Conservation (phyloP, 2,113 vertebrate genomes). For the Himantopus leucocephalus region DNA sequence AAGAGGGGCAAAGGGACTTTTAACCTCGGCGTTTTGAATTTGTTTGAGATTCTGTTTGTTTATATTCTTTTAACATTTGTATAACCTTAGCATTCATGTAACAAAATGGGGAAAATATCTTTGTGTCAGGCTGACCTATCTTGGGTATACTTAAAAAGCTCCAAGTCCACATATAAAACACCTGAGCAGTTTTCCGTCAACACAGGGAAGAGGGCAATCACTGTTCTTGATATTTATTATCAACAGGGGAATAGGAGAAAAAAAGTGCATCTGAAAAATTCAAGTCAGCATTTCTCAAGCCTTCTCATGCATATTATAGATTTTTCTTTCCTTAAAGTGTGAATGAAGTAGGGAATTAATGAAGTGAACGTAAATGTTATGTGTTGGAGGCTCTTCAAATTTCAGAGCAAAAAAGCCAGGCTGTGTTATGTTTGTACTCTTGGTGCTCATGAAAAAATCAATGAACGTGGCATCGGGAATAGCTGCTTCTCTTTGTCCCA, state of each 20-base stretch:
- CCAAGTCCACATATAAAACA: not conserved
- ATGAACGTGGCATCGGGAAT: not conserved
- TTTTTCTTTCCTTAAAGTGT: not conserved
- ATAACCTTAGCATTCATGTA: not conserved
- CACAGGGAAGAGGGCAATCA: not conserved
- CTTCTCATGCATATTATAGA: not conserved
- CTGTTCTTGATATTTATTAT: not conserved
- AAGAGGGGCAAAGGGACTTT: not conserved
- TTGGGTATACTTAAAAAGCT: not conserved
- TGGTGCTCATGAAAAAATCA: not conserved
- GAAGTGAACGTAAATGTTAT: not conserved
- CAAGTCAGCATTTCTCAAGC: not conserved
- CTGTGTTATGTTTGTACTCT: not conserved
- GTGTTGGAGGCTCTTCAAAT: not conserved
- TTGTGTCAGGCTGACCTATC: not conserved
- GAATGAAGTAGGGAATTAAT: not conserved
- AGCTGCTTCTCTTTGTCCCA: not conserved
- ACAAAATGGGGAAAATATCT: not conserved
- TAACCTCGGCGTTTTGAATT: not conserved
- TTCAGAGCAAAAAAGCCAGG: not conserved
- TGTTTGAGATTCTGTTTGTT: rapidly evolving
- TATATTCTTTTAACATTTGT: not conserved
- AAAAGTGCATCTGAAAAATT: not conserved
- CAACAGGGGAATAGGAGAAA: not conserved
- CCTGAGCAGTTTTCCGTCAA: not conserved